Evolutionary conservation across 1,140 invertebrate genomes (phyloP), one percentile per base, ranked within the genome.

Genomic region (Bombus waltoni): DNA sequence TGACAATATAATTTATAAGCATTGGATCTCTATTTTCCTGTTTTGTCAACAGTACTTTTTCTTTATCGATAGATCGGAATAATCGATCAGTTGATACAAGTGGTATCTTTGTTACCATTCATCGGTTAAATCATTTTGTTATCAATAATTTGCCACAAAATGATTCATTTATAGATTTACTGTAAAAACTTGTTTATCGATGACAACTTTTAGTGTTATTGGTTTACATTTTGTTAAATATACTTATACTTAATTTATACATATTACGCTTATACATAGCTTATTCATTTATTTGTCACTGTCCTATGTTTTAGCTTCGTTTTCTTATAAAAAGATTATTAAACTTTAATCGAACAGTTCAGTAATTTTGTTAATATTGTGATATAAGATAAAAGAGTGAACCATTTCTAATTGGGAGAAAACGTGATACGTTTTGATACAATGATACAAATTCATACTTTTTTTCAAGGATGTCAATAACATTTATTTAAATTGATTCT

Each of bases 61-160:
- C 6, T 28, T 78, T 57, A 77, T 47, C 81, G 62, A 32, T 77
- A 76, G 44, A 53, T 71, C 38, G 38, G 35, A 57, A 0, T 2
- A 18, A n/a, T 62, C 8, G 35, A 59, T n/a, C 75, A 11, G 47
- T 78, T 78, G 82, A 59, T 84, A 84, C 15, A 71, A 44, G 25
- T 70, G 76, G 18, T 79, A 79, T 79, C 76, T 71, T 35, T 79
- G 11, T 79, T 79, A 53, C 66, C 76, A 6, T 59, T 62, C 62
- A 79, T 25, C 13, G 65, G 3, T 59, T 42, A 42, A 38, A 28
- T 71, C 15, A 0, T 0, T 59, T 70, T 25, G 18, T 22, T 22
- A 75, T 66, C 44, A 6, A 65, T 73, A 57, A 28, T 62, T n/a
- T n/a, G n/a, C 3, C 3, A 11, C 9, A 65, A n/a, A 68, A 25